phyloP scores from a whole-genome alignment of 2,797 vertebrate genomes.

The Atherinosoma microstoma region DNA sequence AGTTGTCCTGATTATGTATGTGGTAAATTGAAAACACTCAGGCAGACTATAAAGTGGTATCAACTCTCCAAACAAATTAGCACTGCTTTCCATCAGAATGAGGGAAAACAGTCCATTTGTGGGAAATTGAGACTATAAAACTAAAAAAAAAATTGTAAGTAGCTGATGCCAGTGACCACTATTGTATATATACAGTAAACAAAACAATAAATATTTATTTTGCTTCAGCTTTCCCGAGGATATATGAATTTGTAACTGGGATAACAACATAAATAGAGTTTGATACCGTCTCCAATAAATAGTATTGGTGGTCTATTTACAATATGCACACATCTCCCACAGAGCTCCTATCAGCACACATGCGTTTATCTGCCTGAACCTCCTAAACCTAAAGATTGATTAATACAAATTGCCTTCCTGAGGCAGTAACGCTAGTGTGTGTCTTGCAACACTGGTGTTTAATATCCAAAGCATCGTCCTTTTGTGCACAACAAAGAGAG shows the following conservation, averaged over 20 bases:
- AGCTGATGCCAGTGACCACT: constrained; percentile 47
- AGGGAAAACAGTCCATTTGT: constrained; percentile 44
- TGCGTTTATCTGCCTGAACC: constrained; percentile 37
- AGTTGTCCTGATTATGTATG: constrained; percentile 47
- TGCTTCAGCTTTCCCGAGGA: constrained; percentile 72
- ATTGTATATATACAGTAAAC: constrained; percentile 61
- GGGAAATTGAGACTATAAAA: constrained; percentile 36
- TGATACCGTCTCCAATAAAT: constrained; percentile 95
- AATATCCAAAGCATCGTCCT: constrained; percentile 54
- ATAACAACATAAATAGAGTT: constrained; percentile 86
- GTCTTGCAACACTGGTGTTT: constrained; percentile 49
- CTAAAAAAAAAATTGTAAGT: constrained; percentile 26
- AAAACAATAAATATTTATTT: constrained; percentile 81
- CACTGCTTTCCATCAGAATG: constrained; percentile 38
- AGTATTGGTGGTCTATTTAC: constrained; percentile 91
- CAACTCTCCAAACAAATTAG: constrained; percentile 58
- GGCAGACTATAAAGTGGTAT: constrained; percentile 44
- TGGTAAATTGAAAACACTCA: constrained; percentile 55
- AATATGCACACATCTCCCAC: constrained; percentile 90
- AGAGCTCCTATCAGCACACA: constrained; percentile 56
- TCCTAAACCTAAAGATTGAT: constrained; percentile 25
- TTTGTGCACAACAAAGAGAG: constrained; percentile 52
- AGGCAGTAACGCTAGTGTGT: constrained; percentile 24
- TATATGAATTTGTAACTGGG: constrained; percentile 74
- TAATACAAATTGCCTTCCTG: constrained; percentile 27